Base-by-base conservation (phyloP, 1,140 invertebrate genomes). In the Sinella curviseta region DNA sequence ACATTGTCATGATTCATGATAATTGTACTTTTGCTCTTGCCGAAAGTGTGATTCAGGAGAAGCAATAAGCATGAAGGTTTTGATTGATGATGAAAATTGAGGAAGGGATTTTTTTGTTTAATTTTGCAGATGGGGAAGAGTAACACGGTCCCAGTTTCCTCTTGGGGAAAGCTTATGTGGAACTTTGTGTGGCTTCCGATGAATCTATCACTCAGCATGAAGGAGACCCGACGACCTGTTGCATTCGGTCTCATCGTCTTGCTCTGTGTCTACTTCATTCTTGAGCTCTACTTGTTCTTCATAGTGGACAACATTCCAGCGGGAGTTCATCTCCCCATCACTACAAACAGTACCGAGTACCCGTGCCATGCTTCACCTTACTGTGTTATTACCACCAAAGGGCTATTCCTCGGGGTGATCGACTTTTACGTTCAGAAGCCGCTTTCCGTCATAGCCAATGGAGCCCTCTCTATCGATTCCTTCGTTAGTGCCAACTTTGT, bases 401-500 rank as follows among this genome's bases (percentile, higher is more conserved):
- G 90, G 20, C 85, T 94, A 73, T 89, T 93, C 85, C 86, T 94
- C 31, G 92, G 94, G 84, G 91, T 93, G 81, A 90, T 92, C 3
- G 94, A 94, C 85, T 91, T 93, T 85, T 94, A 93, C 83, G 86
- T 94, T 17, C 91, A 93, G 78, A 90, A 90, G n/a, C 93, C 93
- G 0, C 84, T 77, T 28, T 74, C 74, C 1, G n/a, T 34, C 26
- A 20, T 80, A 74, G 17, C 31, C 36, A 65, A 77, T 74, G 1
- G 14, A 26, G 1, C 16, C 1, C 48, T 60, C 8, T 2, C 48
- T n/a, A 30, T 57, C 8, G 39, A 57, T 16, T 20, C 54, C 78
- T 92, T 91, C 85, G 89, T 95, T 54, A 93, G 92, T 1, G 92
- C 93, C 0, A 94, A 94, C 86, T 89, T 91, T 85, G 93, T 95